Percentiles rank a stretch among this genome's conserved stretches.
These are phyloP conservation scores for Leuciscus waleckii DNA, from an alignment of 2,797 vertebrate genomes.

Conservation along the genomic window DNA sequence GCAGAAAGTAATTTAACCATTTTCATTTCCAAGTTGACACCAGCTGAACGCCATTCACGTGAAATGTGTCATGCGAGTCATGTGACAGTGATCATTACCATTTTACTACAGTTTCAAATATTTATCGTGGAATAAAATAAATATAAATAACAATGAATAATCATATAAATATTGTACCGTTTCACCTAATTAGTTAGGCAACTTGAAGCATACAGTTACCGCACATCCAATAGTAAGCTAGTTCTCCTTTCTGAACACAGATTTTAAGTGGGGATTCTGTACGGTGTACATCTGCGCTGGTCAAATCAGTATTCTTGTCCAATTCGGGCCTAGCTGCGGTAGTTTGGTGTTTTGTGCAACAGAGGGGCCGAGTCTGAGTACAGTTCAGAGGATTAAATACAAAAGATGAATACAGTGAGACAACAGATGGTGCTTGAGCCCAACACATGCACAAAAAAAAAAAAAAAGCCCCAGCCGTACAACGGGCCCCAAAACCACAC, in stretches of 20 bases:
- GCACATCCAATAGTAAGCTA: neutral
- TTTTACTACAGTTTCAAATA: neutral
- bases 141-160: neutral
- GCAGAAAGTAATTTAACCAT: neutral
- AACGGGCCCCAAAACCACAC: slow-evolving; percentile 47
- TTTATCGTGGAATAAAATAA: neutral
- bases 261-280: neutral
- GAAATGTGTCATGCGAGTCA: neutral
- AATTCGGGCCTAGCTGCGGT: neutral
- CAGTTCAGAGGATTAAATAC: slow-evolving; percentile 55
- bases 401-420: slow-evolving; percentile 57
- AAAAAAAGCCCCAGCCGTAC: slow-evolving; percentile 39
- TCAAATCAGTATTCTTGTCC: slow-evolving; percentile 49
- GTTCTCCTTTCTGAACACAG: neutral
- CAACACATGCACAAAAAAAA: slow-evolving; percentile 51
- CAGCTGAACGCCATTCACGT: neutral
- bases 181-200: neutral
- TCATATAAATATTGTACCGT: neutral
- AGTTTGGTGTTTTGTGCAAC: slow-evolving; percentile 38
- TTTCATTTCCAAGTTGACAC: neutral
- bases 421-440: slow-evolving; percentile 65
- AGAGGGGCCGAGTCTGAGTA: slow-evolving; percentile 41
- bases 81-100: neutral
- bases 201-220: neutral
- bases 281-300: neutral